Percentiles rank a stretch among this genome's conserved stretches.
phyloP scores from a whole-genome alignment of 2,113 vertebrate species.

The Acanthisitta chloris region DNA sequence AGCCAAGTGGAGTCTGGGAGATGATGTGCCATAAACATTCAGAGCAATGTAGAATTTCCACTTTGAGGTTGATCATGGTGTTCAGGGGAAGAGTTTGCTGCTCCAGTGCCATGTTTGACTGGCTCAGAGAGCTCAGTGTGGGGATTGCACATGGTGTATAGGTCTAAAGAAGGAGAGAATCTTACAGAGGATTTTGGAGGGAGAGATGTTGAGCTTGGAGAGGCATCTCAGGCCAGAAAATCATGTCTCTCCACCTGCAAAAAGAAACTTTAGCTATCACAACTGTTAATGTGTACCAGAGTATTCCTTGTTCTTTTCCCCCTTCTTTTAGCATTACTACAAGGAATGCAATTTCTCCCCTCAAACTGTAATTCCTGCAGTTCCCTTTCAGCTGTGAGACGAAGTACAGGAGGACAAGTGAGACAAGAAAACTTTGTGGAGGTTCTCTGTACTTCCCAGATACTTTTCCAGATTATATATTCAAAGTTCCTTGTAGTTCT shows the following conservation, averaged over 20 bases:
- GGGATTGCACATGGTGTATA: neutral
- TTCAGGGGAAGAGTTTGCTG: neutral
- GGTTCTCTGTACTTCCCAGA: neutral
- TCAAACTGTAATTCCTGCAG: neutral
- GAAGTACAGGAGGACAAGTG: neutral
- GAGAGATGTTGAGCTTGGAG: neutral
- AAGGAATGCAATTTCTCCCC: neutral
- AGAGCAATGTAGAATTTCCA: neutral
- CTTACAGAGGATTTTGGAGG: neutral
- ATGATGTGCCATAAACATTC: neutral
- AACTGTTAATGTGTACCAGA: neutral
- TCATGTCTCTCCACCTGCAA: neutral
- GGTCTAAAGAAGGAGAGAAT: neutral
- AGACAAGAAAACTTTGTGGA: neutral
- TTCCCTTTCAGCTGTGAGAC: neutral
- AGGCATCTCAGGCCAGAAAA: neutral
- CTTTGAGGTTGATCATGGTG: fast-evolving
- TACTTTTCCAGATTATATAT: neutral
- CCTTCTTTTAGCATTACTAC: neutral
- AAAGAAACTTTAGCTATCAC: neutral
- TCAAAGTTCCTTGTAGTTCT: neutral
- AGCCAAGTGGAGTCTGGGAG: neutral
- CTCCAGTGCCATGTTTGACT: neutral
- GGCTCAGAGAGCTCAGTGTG: neutral
- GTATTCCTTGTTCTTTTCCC: neutral